These are phyloP conservation scores for Myopa testacea DNA, from an alignment of 2,888 invertebrate genomes.

Conservation along the genomic window DNA sequence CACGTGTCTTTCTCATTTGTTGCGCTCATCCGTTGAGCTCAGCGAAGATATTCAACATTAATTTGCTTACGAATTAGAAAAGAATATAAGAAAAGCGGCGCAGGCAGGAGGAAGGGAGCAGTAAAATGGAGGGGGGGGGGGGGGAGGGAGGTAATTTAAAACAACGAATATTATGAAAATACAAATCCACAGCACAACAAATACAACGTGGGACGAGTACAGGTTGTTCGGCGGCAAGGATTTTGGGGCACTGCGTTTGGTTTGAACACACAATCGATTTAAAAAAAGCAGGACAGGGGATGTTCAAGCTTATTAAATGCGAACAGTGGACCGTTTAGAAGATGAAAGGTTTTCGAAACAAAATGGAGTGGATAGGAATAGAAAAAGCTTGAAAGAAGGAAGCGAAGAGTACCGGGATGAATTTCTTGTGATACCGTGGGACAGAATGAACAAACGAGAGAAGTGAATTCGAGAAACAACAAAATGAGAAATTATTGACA, in stretches of 20 bases:
- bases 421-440: too few relatives aligned
- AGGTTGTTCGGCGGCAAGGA: constrained; percentile 12
- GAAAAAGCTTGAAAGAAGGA: not conserved
- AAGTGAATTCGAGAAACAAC: constrained; percentile 27
- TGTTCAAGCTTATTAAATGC: not conserved
- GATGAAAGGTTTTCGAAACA: constrained; percentile 43
- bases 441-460: constrained; percentile 40
- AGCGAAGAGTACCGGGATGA: too few relatives aligned
- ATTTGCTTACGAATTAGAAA: constrained; percentile 41
- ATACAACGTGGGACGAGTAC: not conserved
- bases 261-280: constrained; percentile 2
- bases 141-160: not conserved
- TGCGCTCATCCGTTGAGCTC: constrained; percentile 42
- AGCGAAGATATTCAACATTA: constrained; percentile 47
- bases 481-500: constrained; percentile 3
- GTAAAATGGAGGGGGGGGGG: not conserved
- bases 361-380: constrained; percentile 10
- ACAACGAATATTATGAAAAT: not conserved
- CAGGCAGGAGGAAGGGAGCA: not conserved
- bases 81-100: not conserved
- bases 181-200: constrained; percentile 24
- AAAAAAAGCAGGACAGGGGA: not conserved
- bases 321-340: constrained; percentile 7
- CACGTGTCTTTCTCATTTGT: constrained; percentile 35
- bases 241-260: constrained; percentile 8